Conservation (phyloP, 2,888 invertebrate species). For the Philereme transversata region DNA sequence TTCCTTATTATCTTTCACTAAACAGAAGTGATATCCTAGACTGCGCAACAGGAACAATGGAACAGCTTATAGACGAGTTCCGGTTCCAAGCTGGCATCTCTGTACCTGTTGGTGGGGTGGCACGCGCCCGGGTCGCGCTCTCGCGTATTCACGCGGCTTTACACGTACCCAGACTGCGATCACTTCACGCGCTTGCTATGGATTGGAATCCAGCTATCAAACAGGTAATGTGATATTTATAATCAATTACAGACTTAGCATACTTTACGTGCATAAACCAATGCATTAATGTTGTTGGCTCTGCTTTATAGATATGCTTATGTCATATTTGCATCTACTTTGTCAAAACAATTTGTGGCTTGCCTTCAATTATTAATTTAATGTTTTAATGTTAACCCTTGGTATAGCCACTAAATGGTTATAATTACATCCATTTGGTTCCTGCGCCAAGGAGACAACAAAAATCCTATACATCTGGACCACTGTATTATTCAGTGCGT, state of each 20-base stretch:
- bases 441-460: constrained; percentile 14
- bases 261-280: too few species aligned
- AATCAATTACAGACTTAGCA: too few species aligned
- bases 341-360: background rate
- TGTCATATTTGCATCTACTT: too few species aligned
- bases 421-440: background rate
- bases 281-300: too few species aligned
- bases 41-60: constrained; percentile 65
- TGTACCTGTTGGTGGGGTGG: constrained; percentile 16
- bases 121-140: constrained; percentile 47
- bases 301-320: too few species aligned
- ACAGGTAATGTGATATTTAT: constrained; percentile 38
- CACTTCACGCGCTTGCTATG: constrained; percentile 52
- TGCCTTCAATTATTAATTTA: background rate
- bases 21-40: constrained; percentile 69
- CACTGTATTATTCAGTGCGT: constrained; percentile 1
- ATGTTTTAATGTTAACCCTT: background rate
- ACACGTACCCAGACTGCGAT: constrained; percentile 58
- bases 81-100: constrained; percentile 49
- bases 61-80: constrained; percentile 55
- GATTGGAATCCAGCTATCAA: constrained; percentile 56
- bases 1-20: background rate
- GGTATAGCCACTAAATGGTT: constrained; percentile 8
- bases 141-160: constrained; percentile 50
- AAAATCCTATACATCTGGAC: constrained; percentile 5